A percentile compares a stretch with the other conserved stretches of the same genome.
These are phyloP conservation scores for Eubasilissa regina DNA, from an alignment of 1,140 invertebrate genomes.

Conservation along the genomic window DNA sequence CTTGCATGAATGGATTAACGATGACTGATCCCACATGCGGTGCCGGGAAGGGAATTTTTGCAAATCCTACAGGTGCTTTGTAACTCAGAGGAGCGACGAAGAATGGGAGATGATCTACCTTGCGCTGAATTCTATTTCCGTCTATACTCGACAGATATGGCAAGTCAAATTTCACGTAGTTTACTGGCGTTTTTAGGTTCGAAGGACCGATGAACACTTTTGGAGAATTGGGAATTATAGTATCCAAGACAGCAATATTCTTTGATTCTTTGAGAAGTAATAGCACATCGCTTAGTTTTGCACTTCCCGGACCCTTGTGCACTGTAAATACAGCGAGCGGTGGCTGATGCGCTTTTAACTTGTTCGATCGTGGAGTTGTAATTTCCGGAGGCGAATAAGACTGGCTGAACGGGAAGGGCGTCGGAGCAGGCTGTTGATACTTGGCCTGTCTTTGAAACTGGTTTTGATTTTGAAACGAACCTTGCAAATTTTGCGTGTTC, in stretches of 20 bases:
- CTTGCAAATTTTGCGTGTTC: constrained; percentile 56
- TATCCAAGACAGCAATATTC: constrained; percentile 83
- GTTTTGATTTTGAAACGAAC: constrained; percentile 50
- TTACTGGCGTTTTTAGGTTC: constrained; percentile 78
- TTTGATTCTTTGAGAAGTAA: constrained; percentile 79
- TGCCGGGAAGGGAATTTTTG: constrained; percentile 86
- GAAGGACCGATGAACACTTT: constrained; percentile 86
- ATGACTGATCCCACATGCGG: constrained; percentile 90
- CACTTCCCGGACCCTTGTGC: constrained; percentile 68
- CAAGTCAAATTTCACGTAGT: constrained; percentile 85
- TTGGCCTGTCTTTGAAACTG: constrained; percentile 56
- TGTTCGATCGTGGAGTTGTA: constrained; percentile 72
- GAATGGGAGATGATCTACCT: constrained; percentile 83
- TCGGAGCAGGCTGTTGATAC: constrained; percentile 62
- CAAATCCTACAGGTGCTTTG: constrained; percentile 84
- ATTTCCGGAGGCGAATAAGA: constrained; percentile 68
- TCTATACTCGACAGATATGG: constrained; percentile 85
- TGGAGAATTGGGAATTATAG: constrained; percentile 77
- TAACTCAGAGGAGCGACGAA: constrained; percentile 89
- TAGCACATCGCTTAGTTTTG: constrained; percentile 80
- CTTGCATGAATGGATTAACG: constrained; percentile 71
- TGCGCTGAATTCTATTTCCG: constrained; percentile 79
- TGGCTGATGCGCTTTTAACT: constrained; percentile 83
- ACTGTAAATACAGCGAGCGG: constrained; percentile 85
- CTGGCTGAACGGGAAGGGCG: constrained; percentile 66